Base-by-base conservation (phyloP, 2,113 vertebrate species). In the Dipodomys ordii region DNA sequence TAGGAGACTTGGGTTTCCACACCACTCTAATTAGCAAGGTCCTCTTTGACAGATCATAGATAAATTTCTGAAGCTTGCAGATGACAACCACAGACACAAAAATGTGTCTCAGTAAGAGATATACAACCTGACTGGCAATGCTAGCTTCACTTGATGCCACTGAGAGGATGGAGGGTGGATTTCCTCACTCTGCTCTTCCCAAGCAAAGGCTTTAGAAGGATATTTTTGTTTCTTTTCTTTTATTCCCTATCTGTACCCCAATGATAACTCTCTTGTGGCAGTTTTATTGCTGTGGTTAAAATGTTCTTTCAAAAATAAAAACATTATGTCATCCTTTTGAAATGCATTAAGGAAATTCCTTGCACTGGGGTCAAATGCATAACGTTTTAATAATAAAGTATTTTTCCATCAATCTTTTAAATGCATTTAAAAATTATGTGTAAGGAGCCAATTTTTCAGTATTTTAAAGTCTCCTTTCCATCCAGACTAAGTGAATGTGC, bases 231-330 rank as follows among this genome's bases (percentile, higher is more conserved):
- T 69, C 12, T 15, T 8, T 57, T 25, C 39, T 11, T 5, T 46
- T 65, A 10, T 7, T 32, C 12, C 13, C 2, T 57, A 19, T 18
- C 7, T 19, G 6, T 9, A 49, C 12, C 20, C 53, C 83, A 94
- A 87, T 46, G 57, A 95, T 74, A 88, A 74, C 91, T 93, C 71
- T 87, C 78, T 80, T 71, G 23, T 68, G 95, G 67, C 79, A 85
- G 20, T 94, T 97, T 95, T 90, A 94, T 96, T 92, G 82, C 86
- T 82, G 20, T 46, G 71, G 62, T 85, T 88, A 93, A 96, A 95
- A 83, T 85, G 30, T 92, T 94, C 93, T 83, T 94, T 94, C 81
- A 85, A 83, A 49, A 94, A 93, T 64, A 71, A 95, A 96, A 95
- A 82, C 82, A 95, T 95, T 68, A 97, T 74, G 79, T 91, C 84